Evolutionary conservation across 1,140 invertebrate genomes (phyloP), one percentile per base, ranked within the genome.

Genomic region (Oryctes rhinoceros): DNA sequence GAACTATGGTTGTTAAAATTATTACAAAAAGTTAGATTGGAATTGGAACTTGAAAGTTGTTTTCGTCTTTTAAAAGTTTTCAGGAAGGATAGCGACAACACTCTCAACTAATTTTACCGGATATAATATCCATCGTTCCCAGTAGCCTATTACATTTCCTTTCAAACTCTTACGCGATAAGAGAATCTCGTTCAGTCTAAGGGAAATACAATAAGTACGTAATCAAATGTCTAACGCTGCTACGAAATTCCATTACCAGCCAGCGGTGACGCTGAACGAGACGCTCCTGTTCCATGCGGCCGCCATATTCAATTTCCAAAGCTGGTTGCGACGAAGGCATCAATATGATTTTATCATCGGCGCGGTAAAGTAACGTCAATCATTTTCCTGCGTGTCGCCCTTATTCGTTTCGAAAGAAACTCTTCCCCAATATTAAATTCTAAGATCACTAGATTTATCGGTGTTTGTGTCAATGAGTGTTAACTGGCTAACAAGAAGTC

Each of bases 321-420:
- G 18, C 24, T 6, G 4, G 3, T 7, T 18, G 7, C 65, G 18
- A 30, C 65, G 65, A 20, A 30, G 18, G 18, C 65, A 35, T 67
- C 65, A 67, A 67, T 67, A 67, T 67, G 13, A 67, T 67, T 67
- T 24, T 67, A 20, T 67, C 65, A 67, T 20, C 65, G 65, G n/a
- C 65, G 18, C 24, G 18, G 65, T 18, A 24, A 67, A 67, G 18
- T 67, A 67, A 67, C 65, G 65, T 67, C 65, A 67, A 67, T 67
- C 65, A 67, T 4, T 67, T 24, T 13, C 49, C 49, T 13, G 4
- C 4, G 49, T 13, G 11, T 13, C n/a, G 13, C 13, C 49, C 49
- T 53, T 53, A 13, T 53, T 53, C 1, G 20, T 67, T 5, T 11
- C 0, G 4, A 5, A 6, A 6, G 5, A 13, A 67, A 67, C 30